Evolutionary conservation across 2,888 invertebrate species (phyloP), one percentile per base, ranked within the genome.

Genomic region (Catocala sponsa): DNA sequence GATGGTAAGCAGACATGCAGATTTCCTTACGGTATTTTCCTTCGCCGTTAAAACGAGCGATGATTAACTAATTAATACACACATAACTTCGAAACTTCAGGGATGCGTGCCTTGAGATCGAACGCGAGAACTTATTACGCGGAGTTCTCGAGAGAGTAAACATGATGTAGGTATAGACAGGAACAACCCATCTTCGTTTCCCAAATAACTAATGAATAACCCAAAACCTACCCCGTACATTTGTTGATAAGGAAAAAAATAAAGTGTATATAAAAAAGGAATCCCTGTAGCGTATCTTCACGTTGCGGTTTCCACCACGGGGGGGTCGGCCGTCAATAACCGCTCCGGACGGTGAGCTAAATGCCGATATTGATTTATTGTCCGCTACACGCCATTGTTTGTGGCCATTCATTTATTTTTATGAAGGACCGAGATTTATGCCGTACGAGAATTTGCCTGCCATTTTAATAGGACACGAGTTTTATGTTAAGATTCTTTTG

Each of bases 301-400:
- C 25, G 44, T 35, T 35, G 50, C 25, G n/a, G 33, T 5, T 33
- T 59, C 11, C 9, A 12, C 61, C 70, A 55, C 63, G 6, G n/a
- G 59, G 59, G 57, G 51, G 49, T 25, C 43, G 60, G 56, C 59
- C 67, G 68, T 64, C 69, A 71, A 66, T 63, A 63, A 33, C 64
- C 55, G 47, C 63, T 48, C 61, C 66, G 59, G 63, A 62, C 68
- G 59, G 66, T 69, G 66, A 74, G 59, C 64, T 41, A 74, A 72
- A 77, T 69, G 68, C 77, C 63, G 55, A 62, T 70, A 65, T 69
- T 70, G 67, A 77, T 78, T 74, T 68, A 78, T 69, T 59, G 67
- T 63, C 64, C 54, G 52, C 62, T 44, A 70, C 56, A 61, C 57
- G 51, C 69, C 55, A 43, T 48, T 43, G 51, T 55, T 62, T 56